A percentile compares a stretch with the other conserved stretches of the same genome.
These are phyloP conservation scores for Crambe crambe DNA, from an alignment of 37 sponge, comb jelly and placozoan genomes.

Conservation along the genomic window DNA sequence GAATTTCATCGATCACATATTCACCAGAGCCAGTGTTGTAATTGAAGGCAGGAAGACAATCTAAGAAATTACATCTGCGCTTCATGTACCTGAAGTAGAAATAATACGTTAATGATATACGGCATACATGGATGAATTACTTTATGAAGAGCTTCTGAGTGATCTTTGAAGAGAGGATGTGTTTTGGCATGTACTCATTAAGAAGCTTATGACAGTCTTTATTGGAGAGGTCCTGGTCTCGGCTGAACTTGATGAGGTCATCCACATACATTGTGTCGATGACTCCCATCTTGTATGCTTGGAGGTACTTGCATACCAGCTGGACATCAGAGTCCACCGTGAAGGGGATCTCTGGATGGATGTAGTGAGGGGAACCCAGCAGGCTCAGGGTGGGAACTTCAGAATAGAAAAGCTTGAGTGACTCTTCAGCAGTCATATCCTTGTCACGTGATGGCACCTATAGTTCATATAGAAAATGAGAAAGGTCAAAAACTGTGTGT, in stretches of 20 bases:
- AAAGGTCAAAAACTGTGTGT: background rate
- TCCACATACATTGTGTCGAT: constrained; percentile 63
- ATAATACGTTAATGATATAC: too few species aligned
- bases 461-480: background rate
- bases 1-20: background rate
- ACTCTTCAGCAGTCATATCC: constrained; percentile 18
- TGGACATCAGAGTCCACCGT: constrained; percentile 68
- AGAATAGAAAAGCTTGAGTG: constrained; percentile 43
- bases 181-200: constrained; percentile 47
- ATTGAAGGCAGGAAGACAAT: constrained; percentile 60
- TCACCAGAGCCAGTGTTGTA: constrained; percentile 20
- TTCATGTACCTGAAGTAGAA: constrained; percentile 79
- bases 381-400: constrained; percentile 59
- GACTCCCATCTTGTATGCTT: constrained; percentile 36
- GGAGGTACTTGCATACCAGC: constrained; percentile 85
- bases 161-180: constrained; percentile 50
- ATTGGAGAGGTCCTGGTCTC: constrained; percentile 27
- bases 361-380: constrained; percentile 53
- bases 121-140: too few species aligned
- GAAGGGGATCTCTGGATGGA: constrained; percentile 33
- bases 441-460: constrained; percentile 24
- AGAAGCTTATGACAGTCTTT: constrained; percentile 66
- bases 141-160: constrained; percentile 73
- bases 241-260: constrained; percentile 50
- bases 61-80: constrained; percentile 61